Base-by-base conservation (phyloP, 2,888 invertebrate genomes). In the Lissonota sp. region DNA sequence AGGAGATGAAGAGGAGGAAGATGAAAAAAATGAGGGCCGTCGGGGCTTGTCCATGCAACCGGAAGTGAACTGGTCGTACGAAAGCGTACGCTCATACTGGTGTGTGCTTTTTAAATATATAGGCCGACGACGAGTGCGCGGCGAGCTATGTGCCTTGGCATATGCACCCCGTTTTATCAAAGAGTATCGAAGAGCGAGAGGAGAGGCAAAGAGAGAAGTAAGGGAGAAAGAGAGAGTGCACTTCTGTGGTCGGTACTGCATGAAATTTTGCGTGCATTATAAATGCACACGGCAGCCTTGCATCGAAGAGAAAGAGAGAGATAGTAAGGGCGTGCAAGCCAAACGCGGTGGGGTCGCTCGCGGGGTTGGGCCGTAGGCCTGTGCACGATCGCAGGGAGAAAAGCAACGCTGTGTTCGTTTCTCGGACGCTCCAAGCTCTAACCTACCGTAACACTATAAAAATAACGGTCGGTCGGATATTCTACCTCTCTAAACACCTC, bases 191-290 rank as follows among this genome's bases (percentile, higher is more conserved):
- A 69, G 75, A 73, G 76, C 66, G 55, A 76, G 75, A 60, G 46
- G 69, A 72, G 26, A 8, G 77, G 53, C 75, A 16, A 64, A 58
- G 67, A 74, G 78, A 66, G 66, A 73, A 53, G 78, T 55, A 76
- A 60, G 77, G 70, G 72, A 70, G 44, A 12, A 62, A 62, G 55
- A 39, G 78, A 63, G 79, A 39, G 82, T 77, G 71, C 78, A 79
- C 79, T 81, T 81, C 83, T 84, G 83, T 83, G 70, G 83, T 77
- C 90, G 88, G 83, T 85, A 88, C 87, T 89, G 88, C 91, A 90
- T 91, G 90, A 91, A 91, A 91, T 92, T 91, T 91, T 89, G 90
- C 92, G 89, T 90, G 89, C 89, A 90, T 91, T 90, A 90, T 91
- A 90, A 91, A 90, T 90, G 89, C 88, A 86, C 87, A 85, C 86